A percentile compares a stretch with the other conserved stretches of the same genome.
These are phyloP conservation scores for Erithacus rubecula DNA, from an alignment of 2,797 vertebrate species.

Conservation along the genomic window DNA sequence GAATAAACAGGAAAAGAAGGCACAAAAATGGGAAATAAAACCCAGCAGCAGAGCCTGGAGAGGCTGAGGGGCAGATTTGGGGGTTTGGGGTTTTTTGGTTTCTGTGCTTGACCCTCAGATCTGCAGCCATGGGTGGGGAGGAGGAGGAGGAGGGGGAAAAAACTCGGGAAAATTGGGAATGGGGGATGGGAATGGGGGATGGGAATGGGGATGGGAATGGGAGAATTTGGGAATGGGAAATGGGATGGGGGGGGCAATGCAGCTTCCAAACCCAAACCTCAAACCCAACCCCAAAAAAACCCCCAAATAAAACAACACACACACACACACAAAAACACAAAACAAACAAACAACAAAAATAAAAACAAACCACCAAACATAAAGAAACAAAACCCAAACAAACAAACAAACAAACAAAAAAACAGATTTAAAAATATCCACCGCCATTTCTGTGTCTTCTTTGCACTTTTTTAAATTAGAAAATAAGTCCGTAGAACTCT, in stretches of 20 bases:
- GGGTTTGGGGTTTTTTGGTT: neutral
- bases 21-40: neutral
- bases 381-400: neutral
- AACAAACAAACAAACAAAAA: neutral
- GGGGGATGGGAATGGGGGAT: neutral
- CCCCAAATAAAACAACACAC: too few species aligned
- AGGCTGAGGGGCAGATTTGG: neutral
- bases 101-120: neutral
- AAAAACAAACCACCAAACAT: too few species aligned
- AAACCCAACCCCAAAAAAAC: neutral
- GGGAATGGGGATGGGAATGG: neutral
- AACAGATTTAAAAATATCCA: neutral
- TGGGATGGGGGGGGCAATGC: too few species aligned
- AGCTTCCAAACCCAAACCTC: neutral
- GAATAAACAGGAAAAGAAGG: neutral
- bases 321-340: neutral
- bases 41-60: accelerated
- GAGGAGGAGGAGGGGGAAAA: neutral
- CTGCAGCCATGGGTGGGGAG: neutral
- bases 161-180: neutral
- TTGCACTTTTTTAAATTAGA: neutral
- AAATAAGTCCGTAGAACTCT: neutral
- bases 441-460: neutral
- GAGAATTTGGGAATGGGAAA: too few species aligned
- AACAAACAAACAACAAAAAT: neutral